Evolutionary conservation across 2,113 vertebrate species (phyloP), one percentile per base, ranked within the genome.

Genomic region (Mesitornis unicolor): DNA sequence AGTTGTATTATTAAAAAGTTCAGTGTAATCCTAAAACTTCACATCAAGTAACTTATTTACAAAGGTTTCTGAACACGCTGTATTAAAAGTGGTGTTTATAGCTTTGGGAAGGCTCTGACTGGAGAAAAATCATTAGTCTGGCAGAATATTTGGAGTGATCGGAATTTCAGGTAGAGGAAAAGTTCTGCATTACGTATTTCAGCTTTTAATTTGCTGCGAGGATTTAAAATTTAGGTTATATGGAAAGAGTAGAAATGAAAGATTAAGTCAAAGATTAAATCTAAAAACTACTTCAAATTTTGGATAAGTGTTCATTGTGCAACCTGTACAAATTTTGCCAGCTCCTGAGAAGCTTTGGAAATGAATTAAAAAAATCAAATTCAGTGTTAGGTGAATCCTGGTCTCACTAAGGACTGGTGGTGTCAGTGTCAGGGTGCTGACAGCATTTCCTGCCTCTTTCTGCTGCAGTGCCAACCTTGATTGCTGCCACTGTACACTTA

Each of bases 1-100:
- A 94, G 67, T 85, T 92, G 13, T 11, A n/a, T 96, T 90, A 76
- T 93, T 67, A 22, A 73, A 35, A 93, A 92, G 65, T 94, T 92
- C 25, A 26, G 29, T 14, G 24, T 29, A 33, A 61, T 63, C 71
- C 50, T 84, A 47, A 64, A 89, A 89, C 70, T 71, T 83, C 5
- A 10, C 4, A 4, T 48, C 38, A 28, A 56, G 16, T 6, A 9
- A 20, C 13, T 75, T 63, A 26, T 42, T 92, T 89, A 57, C 48
- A 64, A 31, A 67, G n/a, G 25, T 43, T 82, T 84, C 43, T 48
- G 82, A 21, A 91, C 88, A 74, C 17, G 43, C 36, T 70, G 14
- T 4, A 29, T 38, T 5, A 25, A 68, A 57, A 29, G 51, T 6
- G 17, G 6, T 6, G 31, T 16, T 31, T 51, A 29, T 10, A 29